Conservation (phyloP, 1,140 invertebrate species). For the Panulirus ornatus region DNA sequence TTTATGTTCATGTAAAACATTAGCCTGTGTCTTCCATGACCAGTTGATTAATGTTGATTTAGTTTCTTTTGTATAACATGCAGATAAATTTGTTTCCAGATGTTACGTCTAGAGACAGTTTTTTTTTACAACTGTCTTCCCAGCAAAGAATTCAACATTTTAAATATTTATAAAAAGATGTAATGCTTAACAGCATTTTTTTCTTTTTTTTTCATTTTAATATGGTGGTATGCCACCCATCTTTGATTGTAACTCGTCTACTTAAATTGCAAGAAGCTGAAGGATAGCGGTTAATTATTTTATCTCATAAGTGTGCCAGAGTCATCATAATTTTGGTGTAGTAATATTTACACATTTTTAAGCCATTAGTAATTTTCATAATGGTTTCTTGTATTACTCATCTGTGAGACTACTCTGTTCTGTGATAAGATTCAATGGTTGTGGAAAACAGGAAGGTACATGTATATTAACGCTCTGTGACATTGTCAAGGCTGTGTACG, state of each 20-base stretch:
- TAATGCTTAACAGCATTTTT: neutral
- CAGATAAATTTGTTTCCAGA: neutral
- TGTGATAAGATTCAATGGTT: conserved; percentile 63
- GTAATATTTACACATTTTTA: neutral
- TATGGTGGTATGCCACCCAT: neutral
- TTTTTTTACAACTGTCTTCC: neutral
- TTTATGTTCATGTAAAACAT: neutral
- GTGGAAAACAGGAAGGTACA: conserved; percentile 50
- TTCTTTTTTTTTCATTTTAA: neutral
- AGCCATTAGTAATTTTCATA: neutral
- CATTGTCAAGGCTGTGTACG: conserved; percentile 35
- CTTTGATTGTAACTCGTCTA: neutral
- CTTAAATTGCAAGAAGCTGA: neutral
- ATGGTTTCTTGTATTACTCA: neutral
- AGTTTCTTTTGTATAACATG: neutral
- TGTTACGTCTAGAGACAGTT: too few species aligned
- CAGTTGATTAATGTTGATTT: neutral
- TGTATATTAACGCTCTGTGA: conserved; percentile 18
- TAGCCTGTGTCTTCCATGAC: neutral
- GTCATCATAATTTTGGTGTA: conserved; percentile 26
- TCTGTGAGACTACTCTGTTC: conserved; percentile 4
- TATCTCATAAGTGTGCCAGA: neutral
- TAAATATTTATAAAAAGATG: neutral
- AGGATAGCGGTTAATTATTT: neutral
- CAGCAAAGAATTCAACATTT: neutral